These are phyloP conservation scores for Sturnus vulgaris DNA, from an alignment of 2,113 vertebrate species.

Conservation along the genomic window DNA sequence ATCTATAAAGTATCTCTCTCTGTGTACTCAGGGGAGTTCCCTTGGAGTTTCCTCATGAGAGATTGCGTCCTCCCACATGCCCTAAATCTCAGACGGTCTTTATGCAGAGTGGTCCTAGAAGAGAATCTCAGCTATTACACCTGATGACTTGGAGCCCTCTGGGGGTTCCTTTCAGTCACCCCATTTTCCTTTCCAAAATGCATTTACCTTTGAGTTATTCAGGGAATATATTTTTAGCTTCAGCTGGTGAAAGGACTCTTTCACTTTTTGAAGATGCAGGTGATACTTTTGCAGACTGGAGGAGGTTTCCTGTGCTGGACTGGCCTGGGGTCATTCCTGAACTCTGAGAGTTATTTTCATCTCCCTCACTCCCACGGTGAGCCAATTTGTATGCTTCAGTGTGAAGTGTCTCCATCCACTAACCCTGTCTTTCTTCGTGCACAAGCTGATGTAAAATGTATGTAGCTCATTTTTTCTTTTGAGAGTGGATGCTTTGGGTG, in stretches of 20 bases:
- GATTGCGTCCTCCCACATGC: not conserved
- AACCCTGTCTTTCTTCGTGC: not conserved
- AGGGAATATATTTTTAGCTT: not conserved
- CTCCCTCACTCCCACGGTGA: not conserved
- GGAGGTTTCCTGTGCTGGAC: not conserved
- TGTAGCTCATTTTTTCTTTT: not conserved
- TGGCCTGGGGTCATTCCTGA: not conserved
- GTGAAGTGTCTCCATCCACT: not conserved
- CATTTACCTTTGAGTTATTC: not conserved
- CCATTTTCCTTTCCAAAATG: not conserved
- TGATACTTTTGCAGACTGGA: not conserved
- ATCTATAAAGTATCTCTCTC: not conserved
- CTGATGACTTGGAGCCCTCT: not conserved
- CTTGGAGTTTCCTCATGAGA: not conserved
- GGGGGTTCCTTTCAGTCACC: not conserved
- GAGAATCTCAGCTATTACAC: not conserved
- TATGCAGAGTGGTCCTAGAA: not conserved
- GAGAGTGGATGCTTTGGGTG: not conserved
- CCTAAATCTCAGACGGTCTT: not conserved
- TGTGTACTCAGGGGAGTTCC: not conserved
- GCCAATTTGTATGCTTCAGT: not conserved
- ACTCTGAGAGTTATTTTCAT: not conserved
- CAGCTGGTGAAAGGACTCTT: not conserved
- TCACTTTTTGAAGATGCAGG: not conserved
- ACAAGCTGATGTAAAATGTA: conserved; percentile 28